Evolutionary conservation across 2,797 vertebrate genomes (phyloP), one percentile per base, ranked within the genome.

Genomic region (Lateolabrax maculatus): DNA sequence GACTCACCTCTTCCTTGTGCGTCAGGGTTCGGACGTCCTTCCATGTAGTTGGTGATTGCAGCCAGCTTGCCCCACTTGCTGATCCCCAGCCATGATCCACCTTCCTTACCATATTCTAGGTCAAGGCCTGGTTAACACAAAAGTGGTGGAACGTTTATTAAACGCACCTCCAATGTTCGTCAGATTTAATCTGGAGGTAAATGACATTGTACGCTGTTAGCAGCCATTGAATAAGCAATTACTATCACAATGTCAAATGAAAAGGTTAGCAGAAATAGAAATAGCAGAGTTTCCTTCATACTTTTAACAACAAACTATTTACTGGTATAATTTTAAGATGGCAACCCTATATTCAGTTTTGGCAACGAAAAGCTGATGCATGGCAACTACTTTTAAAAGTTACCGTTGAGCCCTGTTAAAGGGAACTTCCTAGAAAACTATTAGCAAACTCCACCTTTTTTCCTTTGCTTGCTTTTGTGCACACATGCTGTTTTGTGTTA

Each of bases 81-180:
- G 92, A 99, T 97, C 53, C 98, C 98, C 77, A 99, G 94, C 98
- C 98, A 99, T 0, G 98, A 97, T 3, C 98, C 98, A 37, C 98
- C 98, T 95, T 98, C 97, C 84, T 96, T 98, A 16, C 98, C 97
- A 85, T 95, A 94, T 73, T 99, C 97, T 95, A 97, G 95, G 89
- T 99, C 98, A 75, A 99, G 91, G 78, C 98, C 98, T 99, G 92
- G 10, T 68, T 18, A 66, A 73, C 9, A 71, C 52, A 77, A 41
- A 46, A 25, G n/a, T 6, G 16, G 21, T 5, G 23, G 2, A 41
- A 21, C 12, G 11, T 55, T 55, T 37, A 72, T 39, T 19, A 60
- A 75, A 60, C 4, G 1, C 25, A 65, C 21, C 29, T 43, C 10
- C 0, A 21, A 61, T 9, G 19, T 23, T 2, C 10, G 29, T 29